Evolutionary conservation across 1,140 invertebrate species (phyloP).

Genomic region (Hyposmocoma kahamanoa): DNA sequence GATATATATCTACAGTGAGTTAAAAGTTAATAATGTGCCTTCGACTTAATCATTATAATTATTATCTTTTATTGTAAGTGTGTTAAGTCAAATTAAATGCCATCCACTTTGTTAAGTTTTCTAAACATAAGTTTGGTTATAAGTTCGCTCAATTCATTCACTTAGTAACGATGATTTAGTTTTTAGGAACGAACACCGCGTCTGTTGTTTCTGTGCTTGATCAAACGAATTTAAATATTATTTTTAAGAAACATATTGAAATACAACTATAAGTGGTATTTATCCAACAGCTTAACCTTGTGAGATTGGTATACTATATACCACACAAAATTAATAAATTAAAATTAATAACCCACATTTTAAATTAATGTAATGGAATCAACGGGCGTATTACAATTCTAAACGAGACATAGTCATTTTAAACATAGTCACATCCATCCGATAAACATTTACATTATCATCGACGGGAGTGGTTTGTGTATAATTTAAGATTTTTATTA

Average conservation of each 20-base stretch:
- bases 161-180: slow-evolving; percentile 58
- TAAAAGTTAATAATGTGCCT: slow-evolving; percentile 56
- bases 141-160: slow-evolving; percentile 70
- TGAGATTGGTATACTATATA: too few relatives aligned
- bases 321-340: not conserved
- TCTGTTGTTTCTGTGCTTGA: slow-evolving; percentile 31
- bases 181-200: slow-evolving; percentile 32
- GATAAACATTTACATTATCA: slow-evolving; percentile 57
- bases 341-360: not conserved
- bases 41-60: slow-evolving; percentile 62
- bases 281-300: too few relatives aligned
- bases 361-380: slow-evolving; percentile 27
- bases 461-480: slow-evolving; percentile 59
- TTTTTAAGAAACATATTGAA: too few relatives aligned
- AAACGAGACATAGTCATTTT: slow-evolving; percentile 48
- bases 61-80: slow-evolving; percentile 61
- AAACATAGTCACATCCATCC: slow-evolving; percentile 50
- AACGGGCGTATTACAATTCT: slow-evolving; percentile 48
- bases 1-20: slow-evolving; percentile 44
- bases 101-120: slow-evolving; percentile 73
- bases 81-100: slow-evolving; percentile 72
- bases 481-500: slow-evolving; percentile 46
- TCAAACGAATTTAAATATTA: too few relatives aligned
- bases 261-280: too few relatives aligned
- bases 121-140: slow-evolving; percentile 64